Conservation (phyloP, 2,113 vertebrate genomes). For the Channa argus region DNA sequence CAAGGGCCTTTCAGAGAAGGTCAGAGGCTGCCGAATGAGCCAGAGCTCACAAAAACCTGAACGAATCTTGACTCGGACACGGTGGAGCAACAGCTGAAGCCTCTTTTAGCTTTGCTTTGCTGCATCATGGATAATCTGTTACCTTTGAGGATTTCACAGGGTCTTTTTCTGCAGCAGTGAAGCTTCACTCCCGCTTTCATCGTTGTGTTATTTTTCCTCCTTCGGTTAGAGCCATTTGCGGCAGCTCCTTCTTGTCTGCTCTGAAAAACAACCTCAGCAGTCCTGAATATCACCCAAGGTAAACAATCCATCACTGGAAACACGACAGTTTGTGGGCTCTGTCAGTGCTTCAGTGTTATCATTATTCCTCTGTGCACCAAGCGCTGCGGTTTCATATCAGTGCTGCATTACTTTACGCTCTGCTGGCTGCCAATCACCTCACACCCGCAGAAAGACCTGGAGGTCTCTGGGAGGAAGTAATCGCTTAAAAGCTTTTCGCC, state of each 20-base stretch:
- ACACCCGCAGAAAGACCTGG: slow-evolving; percentile 32
- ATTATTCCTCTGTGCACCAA: slow-evolving; percentile 5
- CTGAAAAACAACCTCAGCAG: slow-evolving; percentile 28
- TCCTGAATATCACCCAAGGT: slow-evolving; percentile 25
- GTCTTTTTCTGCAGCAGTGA: too few relatives aligned
- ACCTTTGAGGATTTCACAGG: slow-evolving; percentile 8
- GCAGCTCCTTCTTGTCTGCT: slow-evolving; percentile 25
- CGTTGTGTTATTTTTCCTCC: slow-evolving; percentile 1
- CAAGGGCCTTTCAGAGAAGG: slow-evolving; percentile 40
- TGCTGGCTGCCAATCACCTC: slow-evolving; percentile 58
- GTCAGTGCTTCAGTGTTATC: slow-evolving; percentile 37
- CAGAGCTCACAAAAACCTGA: slow-evolving; percentile 61
- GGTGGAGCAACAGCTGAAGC: slow-evolving; percentile 11
- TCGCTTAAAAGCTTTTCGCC: slow-evolving; percentile 17
- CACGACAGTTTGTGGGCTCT: slow-evolving; percentile 45
- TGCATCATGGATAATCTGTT: slow-evolving; percentile 32
- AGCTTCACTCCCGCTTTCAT: slow-evolving; percentile 14
- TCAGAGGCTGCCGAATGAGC: slow-evolving; percentile 43
- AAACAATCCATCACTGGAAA: slow-evolving; percentile 51
- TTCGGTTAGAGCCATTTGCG: slow-evolving; percentile 2
- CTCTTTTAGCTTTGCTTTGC: slow-evolving; percentile 7
- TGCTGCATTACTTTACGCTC: slow-evolving; percentile 14
- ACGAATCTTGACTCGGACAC: slow-evolving; percentile 59
- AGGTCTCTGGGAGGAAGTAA: slow-evolving; percentile 42
- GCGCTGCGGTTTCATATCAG: slow-evolving; percentile 41